Conservation (phyloP, 2,113 vertebrate genomes). For the Pseudonaja textilis region DNA sequence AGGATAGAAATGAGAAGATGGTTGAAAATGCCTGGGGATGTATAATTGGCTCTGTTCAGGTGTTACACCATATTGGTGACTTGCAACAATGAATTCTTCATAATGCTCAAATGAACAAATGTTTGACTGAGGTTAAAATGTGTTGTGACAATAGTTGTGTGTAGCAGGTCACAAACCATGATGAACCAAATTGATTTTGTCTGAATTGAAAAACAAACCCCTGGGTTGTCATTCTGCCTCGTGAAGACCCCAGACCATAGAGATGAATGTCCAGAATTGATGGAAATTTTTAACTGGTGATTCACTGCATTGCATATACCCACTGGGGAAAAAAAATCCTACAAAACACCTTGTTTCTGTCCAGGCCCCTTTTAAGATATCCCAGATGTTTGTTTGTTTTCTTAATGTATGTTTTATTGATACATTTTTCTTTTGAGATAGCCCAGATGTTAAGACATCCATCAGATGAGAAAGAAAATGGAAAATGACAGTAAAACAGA, state of each 20-base stretch:
- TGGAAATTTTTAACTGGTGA: neutral
- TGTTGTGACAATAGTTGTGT: neutral
- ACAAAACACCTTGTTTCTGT: neutral
- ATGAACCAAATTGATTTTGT: neutral
- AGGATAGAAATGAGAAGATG: conserved; percentile 7
- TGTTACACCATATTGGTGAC: no score
- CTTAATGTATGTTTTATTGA: no score
- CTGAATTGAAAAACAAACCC: neutral
- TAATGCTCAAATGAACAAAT: neutral
- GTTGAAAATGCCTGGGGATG: neutral
- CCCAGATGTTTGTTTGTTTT: no score
- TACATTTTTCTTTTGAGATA: neutral
- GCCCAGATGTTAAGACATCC: neutral
- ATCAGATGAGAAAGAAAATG: neutral
- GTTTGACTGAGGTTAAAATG: neutral
- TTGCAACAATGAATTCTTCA: neutral
- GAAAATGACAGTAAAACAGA: neutral
- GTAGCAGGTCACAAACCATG: neutral
- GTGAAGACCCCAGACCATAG: neutral
- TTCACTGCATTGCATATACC: neutral
- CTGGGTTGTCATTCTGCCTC: neutral
- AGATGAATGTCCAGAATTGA: neutral
- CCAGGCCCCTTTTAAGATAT: neutral
- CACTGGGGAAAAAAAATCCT: no score
- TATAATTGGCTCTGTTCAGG: neutral